Conservation (phyloP, 2,797 vertebrate species). For the Champsocephalus esox region DNA sequence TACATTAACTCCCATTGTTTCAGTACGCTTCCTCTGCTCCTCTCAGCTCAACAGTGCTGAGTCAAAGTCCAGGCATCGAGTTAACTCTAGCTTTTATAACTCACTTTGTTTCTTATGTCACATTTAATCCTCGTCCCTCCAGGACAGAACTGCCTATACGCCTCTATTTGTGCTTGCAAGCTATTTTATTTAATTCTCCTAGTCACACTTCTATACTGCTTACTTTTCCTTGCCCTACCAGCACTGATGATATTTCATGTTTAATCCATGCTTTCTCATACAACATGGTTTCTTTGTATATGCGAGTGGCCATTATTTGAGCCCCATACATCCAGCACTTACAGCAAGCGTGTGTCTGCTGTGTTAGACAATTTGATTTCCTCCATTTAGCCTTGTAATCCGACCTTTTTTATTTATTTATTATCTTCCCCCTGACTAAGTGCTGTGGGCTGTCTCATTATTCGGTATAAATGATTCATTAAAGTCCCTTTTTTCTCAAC, state of each 20-base stretch:
- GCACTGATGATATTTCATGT: constrained; percentile 15
- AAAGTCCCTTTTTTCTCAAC: constrained; percentile 54
- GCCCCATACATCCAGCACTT: constrained; percentile 45
- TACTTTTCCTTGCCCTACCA: neutral
- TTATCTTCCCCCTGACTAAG: constrained; percentile 67
- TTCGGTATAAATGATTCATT: constrained; percentile 46
- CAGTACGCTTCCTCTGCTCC: neutral
- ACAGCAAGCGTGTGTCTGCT: constrained; percentile 63
- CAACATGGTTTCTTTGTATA: constrained; percentile 15
- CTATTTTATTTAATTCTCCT: constrained; percentile 9
- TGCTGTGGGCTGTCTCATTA: constrained; percentile 59
- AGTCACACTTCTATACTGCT: neutral
- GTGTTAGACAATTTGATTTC: constrained; percentile 80
- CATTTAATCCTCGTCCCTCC: constrained; percentile 20
- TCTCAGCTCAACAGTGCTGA: constrained; percentile 38
- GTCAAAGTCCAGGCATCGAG: constrained; percentile 37
- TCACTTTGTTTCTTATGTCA: constrained; percentile 41
- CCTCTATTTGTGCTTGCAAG: constrained; percentile 3
- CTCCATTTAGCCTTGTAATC: constrained; percentile 81
- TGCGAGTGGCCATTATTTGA: constrained; percentile 34
- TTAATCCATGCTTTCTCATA: constrained; percentile 5
- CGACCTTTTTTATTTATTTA: constrained; percentile 82
- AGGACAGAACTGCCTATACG: neutral
- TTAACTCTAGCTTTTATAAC: constrained; percentile 41
- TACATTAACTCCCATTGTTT: constrained; percentile 15